A percentile compares a stretch with the other conserved stretches of the same genome.
Evolutionary conservation across 23 tunicate species (phyloP).

Genomic region (Ciona savignyi): DNA sequence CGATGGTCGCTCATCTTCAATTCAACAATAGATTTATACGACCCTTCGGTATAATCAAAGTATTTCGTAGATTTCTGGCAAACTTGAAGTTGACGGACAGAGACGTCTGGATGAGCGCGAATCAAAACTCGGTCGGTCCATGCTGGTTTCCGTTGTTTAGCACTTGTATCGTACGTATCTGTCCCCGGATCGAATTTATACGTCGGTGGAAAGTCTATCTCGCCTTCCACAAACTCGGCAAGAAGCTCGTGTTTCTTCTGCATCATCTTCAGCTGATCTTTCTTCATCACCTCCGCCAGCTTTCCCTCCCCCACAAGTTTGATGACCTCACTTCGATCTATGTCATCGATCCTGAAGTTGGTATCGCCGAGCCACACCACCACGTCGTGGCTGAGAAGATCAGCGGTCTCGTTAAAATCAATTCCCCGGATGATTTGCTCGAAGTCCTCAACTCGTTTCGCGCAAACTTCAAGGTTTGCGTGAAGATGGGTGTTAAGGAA

Average conservation of each 20-base stretch:
- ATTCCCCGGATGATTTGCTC: conserved; percentile 47
- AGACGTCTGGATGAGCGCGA: conserved; percentile 63
- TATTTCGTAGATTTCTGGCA: too few species aligned
- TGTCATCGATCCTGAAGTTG: conserved; percentile 71
- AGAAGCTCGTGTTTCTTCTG: conserved; percentile 35
- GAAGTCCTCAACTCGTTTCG: conserved; percentile 54
- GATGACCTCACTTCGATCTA: conserved; percentile 27
- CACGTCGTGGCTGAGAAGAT: conserved; percentile 58
- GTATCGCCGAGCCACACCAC: conserved; percentile 59
- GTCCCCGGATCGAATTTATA: conserved; percentile 67
- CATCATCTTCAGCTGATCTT: conserved; percentile 43
- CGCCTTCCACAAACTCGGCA: conserved; percentile 45
- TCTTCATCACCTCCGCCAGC: conserved; percentile 18
- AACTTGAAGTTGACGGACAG: too few species aligned
- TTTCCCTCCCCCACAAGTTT: conserved; percentile 14
- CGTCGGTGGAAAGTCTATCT: conserved; percentile 57
- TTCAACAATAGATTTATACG: too few species aligned
- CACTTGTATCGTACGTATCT: conserved; percentile 73
- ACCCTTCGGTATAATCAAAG: too few species aligned
- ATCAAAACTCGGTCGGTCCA: conserved; percentile 82
- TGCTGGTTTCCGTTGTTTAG: conserved; percentile 77
- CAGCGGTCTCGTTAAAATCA: conserved; percentile 40
- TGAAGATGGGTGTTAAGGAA: conserved; percentile 73
- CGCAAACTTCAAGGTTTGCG: conserved; percentile 39
- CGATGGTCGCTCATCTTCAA: conserved; percentile 87